Evolutionary conservation across 2,113 vertebrate genomes (phyloP), one percentile per base, ranked within the genome.

Genomic region (Podarcis raffonei): DNA sequence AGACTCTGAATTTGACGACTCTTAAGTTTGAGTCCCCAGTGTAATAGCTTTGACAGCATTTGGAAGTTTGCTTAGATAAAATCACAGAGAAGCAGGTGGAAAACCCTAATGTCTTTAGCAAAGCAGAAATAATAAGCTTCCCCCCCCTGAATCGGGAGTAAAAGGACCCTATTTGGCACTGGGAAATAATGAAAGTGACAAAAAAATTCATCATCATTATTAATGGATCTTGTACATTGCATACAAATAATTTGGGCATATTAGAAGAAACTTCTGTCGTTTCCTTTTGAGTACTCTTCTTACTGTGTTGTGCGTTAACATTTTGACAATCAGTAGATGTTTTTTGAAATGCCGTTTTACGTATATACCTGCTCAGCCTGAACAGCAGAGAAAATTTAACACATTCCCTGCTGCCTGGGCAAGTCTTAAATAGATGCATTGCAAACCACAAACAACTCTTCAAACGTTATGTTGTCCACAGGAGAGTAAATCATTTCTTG

Each of bases 121-220:
- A 76, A 68, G 59, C 80, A 75, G 71, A 65, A 48, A 83, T 83
- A 88, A 77, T 53, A 68, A 48, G 13, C 57, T 25, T 18, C 27
- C 23, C 27, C 74, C 3, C 8, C 6, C 16, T 22, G 37, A 76
- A 83, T 32, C 25, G n/a, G 74, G 42, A 66, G 18, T 35, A 75
- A 53, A 69, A 87, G 30, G 37, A 53, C n/a, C n/a, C 68, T 81
- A 83, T 88, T 42, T 77, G 81, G 37, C 80, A 77, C 15, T 6
- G 39, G 59, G 23, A 77, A 95, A 85, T 35, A 90, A 83, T 90
- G 15, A n/a, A 89, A 75, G 6, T 27, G 16, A 35, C 76, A 42
- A 53, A 92, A 62, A 65, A 93, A 90, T 16, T 62, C 18, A 92
- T 20, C 81, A 12, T 86, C 15, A 89, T 89, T 92, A 84, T 91